Percentiles rank a stretch among this genome's conserved stretches.
Evolutionary conservation across 2,888 invertebrate species (phyloP).

Genomic region (Ichneumon xanthorius): DNA sequence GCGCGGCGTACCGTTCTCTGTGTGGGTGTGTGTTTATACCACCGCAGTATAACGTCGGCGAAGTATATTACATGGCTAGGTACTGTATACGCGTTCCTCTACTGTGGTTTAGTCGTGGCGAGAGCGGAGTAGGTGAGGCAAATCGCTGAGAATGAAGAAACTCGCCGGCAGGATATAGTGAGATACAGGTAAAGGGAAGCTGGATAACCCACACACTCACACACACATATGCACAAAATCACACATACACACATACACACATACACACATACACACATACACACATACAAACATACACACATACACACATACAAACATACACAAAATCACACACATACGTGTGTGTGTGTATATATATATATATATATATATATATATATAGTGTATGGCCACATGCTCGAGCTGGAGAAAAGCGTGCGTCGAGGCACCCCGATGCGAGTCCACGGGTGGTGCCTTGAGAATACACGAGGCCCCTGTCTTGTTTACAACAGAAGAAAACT

Average conservation of each 20-base stretch:
- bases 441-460: constrained; percentile 69
- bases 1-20: constrained; percentile 4
- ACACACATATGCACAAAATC: no score
- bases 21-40: constrained; percentile 3
- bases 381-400: not conserved
- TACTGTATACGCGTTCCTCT: constrained; percentile 21
- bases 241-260: not conserved
- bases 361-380: not conserved
- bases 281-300: not conserved
- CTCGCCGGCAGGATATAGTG: constrained; percentile 10
- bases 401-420: constrained; percentile 64
- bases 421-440: constrained; percentile 58
- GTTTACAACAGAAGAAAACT: constrained; percentile 69
- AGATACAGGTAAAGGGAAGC: constrained; percentile 31
- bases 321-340: not conserved
- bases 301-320: no score
- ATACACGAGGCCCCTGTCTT: constrained; percentile 61
- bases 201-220: not conserved
- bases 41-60: constrained; percentile 2
- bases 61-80: constrained; percentile 18
- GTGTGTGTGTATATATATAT: not conserved
- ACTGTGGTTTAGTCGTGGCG: constrained; percentile 46
- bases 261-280: not conserved
- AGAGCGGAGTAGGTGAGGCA: constrained; percentile 37
- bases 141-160: constrained; percentile 26